These are phyloP conservation scores for Silurus meridionalis DNA, from an alignment of 2,113 vertebrate genomes.

Conservation along the genomic window DNA sequence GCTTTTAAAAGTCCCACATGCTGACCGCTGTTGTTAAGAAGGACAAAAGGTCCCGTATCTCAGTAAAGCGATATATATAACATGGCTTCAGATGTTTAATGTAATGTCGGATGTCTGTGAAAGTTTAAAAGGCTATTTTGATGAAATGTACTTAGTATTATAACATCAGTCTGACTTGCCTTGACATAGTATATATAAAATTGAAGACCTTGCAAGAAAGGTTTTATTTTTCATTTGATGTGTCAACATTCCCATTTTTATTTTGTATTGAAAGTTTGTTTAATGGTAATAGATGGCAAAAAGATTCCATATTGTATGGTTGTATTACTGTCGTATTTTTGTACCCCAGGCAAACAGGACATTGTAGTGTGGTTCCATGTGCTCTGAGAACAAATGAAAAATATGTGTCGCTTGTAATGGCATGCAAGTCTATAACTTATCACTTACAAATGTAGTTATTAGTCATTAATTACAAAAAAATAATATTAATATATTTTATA, in stretches of 20 bases:
- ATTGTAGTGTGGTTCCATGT: not conserved
- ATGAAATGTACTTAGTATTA: not conserved
- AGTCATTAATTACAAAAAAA: too few species aligned
- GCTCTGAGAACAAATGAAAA: too few species aligned
- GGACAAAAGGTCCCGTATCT: constrained; percentile 3
- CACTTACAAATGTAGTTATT: too few species aligned
- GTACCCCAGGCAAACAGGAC: not conserved
- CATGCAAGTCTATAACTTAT: too few species aligned
- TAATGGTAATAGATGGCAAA: not conserved
- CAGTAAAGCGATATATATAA: not conserved
- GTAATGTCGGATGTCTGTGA: not conserved
- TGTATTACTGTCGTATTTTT: not conserved
- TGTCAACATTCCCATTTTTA: not conserved
- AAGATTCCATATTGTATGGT: not conserved
- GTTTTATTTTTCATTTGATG: not conserved
- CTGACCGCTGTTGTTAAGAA: constrained; percentile 29
- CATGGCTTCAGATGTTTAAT: not conserved
- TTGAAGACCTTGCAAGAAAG: not conserved
- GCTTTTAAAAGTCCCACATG: constrained; percentile 19
- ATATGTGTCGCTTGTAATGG: too few species aligned
- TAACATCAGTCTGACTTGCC: not conserved
- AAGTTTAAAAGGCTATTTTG: not conserved
- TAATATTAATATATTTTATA: too few species aligned
- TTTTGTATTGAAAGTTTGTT: not conserved
- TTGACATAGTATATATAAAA: not conserved